phyloP scores from a whole-genome alignment of 1,140 invertebrate species.

The Nephila pilipes region DNA sequence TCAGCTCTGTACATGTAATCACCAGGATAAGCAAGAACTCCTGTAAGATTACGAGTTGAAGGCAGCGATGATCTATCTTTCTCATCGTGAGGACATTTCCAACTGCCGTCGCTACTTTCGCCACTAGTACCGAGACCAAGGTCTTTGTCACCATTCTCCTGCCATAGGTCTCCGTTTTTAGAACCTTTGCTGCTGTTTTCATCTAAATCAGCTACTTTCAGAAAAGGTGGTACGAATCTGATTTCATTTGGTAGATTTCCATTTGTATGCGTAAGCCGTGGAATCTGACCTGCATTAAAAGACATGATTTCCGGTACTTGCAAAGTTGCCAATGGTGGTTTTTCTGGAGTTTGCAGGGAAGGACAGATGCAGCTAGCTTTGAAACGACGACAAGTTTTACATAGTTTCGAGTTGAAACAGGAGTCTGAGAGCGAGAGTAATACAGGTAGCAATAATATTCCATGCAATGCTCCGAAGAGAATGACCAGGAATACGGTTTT shows the following conservation, averaged over 20 bases:
- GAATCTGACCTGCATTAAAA: background rate
- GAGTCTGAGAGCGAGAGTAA: slow-evolving; percentile 86
- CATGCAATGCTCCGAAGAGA: slow-evolving; percentile 96
- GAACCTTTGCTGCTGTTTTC: slow-evolving; percentile 61
- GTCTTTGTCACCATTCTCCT: slow-evolving; percentile 86
- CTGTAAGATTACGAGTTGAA: background rate
- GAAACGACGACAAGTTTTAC: slow-evolving; percentile 38
- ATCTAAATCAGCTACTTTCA: slow-evolving; percentile 20
- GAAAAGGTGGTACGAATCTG: background rate
- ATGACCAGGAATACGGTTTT: slow-evolving; percentile 99
- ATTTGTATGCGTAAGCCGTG: background rate
- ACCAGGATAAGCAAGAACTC: background rate
- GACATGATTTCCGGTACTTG: slow-evolving; percentile 4
- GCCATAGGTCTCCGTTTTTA: slow-evolving; percentile 47
- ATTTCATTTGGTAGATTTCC: slow-evolving; percentile 6
- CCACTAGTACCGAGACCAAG: slow-evolving; percentile 92
- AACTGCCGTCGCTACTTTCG: slow-evolving; percentile 86
- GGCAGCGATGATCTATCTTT: slow-evolving; percentile 16
- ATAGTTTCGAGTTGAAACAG: slow-evolving; percentile 66
- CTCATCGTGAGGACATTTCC: slow-evolving; percentile 77
- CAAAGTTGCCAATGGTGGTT: slow-evolving; percentile 21
- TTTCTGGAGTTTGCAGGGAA: slow-evolving; percentile 43
- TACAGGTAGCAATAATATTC: slow-evolving; percentile 94
- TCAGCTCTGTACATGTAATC: background rate
- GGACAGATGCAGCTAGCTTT: background rate